Base-by-base conservation (phyloP, 1,140 invertebrate species). In the Contarinia nasturtii region DNA sequence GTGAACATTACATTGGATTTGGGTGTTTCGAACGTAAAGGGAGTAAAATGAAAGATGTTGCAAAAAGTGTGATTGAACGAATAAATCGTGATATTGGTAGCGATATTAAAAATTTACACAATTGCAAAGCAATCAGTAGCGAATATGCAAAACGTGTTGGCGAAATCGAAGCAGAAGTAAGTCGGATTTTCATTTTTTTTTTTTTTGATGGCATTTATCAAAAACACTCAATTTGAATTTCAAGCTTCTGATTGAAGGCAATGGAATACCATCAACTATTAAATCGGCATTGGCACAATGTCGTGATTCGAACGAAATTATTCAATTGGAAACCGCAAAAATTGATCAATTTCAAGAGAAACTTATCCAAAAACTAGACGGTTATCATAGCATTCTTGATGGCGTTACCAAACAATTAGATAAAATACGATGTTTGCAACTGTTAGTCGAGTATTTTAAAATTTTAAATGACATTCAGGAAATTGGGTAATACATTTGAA, bases 401-500 rank as follows among this genome's bases (percentile, higher is more conserved):
- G 57, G 72, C 14, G 56, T 77, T 2, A 57, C 69, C 41, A 58
- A 62, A 49, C 57, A 72, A 44, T 60, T 76, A 3, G 59, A 71
- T 20, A 70, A 75, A 53, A 69, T 83, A 38, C 60, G 69, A 20
- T 67, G 75, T 46, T 61, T 82, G 40, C 72, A 82, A 52, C 69
- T 68, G 47, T 62, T 72, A 18, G 57, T 73, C 15, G 67, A 71
- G 34, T 84, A 86, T 59, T 57, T 82, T 15, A 67, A 70, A 49
- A 68, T 76, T 27, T 58, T 84, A 17, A 68, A 76, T 55, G 68
- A 71, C 50, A 68, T 83, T 45, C 76, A 81, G 58, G 69, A 74
- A 50, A 64, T 79, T 45, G 80, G 73, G 75, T 76, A 64, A 51
- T 47, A 20, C n/a, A 44, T 45, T 17, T 22, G 8, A 49, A 15